phyloP scores from a whole-genome alignment of 2,888 invertebrate genomes.

The Caenorhabditis panamensis region DNA sequence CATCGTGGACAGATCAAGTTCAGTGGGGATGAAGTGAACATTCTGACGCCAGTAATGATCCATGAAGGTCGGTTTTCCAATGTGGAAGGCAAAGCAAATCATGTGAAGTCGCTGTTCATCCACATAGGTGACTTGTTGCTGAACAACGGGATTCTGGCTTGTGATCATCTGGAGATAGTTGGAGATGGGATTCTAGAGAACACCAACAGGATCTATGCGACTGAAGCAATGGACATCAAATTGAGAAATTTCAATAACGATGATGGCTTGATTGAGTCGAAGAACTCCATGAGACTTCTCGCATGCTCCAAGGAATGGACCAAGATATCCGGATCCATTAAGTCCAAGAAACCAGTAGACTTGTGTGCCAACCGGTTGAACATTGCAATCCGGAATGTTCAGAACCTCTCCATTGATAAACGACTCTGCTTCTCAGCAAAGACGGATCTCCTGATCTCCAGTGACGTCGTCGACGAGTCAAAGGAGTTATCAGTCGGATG shows the following conservation, averaged over 20 bases:
- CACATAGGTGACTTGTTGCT: slow-evolving; percentile 66
- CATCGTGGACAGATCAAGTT: slow-evolving; percentile 68
- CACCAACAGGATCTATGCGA: slow-evolving; percentile 67
- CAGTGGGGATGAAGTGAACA: slow-evolving; percentile 42
- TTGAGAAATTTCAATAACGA: slow-evolving; percentile 69
- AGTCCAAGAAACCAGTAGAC: slow-evolving; percentile 61
- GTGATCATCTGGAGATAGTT: slow-evolving; percentile 60
- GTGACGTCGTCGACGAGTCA: slow-evolving; percentile 66
- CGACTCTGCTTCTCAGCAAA: slow-evolving; percentile 67
- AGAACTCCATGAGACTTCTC: slow-evolving; percentile 67
- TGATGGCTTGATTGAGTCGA: slow-evolving; percentile 68
- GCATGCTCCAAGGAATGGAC: slow-evolving; percentile 70
- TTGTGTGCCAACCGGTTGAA: slow-evolving; percentile 61
- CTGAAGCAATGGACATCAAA: slow-evolving; percentile 69
- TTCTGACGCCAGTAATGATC: slow-evolving; percentile 49
- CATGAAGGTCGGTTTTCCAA: slow-evolving; percentile 67
- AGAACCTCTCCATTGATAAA: slow-evolving; percentile 62
- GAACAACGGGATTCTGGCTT: slow-evolving; percentile 69
- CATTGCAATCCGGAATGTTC: slow-evolving; percentile 51
- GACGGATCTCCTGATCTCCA: slow-evolving; percentile 65
- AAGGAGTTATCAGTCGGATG: slow-evolving; percentile 66
- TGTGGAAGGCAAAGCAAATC: slow-evolving; percentile 65
- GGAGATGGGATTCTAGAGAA: slow-evolving; percentile 70
- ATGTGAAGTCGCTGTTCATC: slow-evolving; percentile 55
- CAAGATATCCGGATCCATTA: slow-evolving; percentile 65